Evolutionary conservation across 2,888 invertebrate species (phyloP), one percentile per base, ranked within the genome.

Genomic region (Phrixothrix hirtus): DNA sequence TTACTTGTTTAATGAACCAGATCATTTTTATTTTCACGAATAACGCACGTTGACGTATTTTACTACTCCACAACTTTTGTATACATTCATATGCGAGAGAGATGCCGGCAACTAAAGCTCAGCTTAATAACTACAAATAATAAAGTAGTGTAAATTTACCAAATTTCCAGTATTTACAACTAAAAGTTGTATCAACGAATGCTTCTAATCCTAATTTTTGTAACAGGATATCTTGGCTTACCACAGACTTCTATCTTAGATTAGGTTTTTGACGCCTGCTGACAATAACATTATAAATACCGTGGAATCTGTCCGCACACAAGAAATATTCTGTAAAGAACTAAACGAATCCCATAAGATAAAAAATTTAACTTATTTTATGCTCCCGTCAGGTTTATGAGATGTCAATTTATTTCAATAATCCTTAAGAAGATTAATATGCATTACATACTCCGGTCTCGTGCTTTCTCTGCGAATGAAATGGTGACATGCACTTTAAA

Each of bases 351-450:
- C 29, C 31, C 15, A n/a, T n/a, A n/a, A n/a, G n/a, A n/a, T n/a
- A n/a, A n/a, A n/a, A n/a, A n/a, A n/a, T n/a, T n/a, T n/a, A n/a
- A n/a, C n/a, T n/a, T n/a, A n/a, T n/a, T n/a, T n/a, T n/a, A n/a
- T n/a, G n/a, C n/a, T n/a, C n/a, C n/a, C n/a, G n/a, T n/a, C n/a
- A 13, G 2, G 15, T 32, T 37, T 39, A 41, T 35, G 27, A 34
- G 35, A 34, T 48, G 48, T 48, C 41, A 48, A 48, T 45, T 45
- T 43, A 51, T 51, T 37, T 51, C 34, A 27, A 44, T 51, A 51
- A 51, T 51, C 51, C 43, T 38, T 10, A 37, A 51, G 51, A 51
- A 36, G 52, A 47, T 53, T 53, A 53, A 36, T 35, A 42, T 53
- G 39, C 47, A 47, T 53, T 47, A 53, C 52, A 48, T 48, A 35